phyloP scores from a whole-genome alignment of 2,797 vertebrate species.

The Gobionotothen gibberifrons region DNA sequence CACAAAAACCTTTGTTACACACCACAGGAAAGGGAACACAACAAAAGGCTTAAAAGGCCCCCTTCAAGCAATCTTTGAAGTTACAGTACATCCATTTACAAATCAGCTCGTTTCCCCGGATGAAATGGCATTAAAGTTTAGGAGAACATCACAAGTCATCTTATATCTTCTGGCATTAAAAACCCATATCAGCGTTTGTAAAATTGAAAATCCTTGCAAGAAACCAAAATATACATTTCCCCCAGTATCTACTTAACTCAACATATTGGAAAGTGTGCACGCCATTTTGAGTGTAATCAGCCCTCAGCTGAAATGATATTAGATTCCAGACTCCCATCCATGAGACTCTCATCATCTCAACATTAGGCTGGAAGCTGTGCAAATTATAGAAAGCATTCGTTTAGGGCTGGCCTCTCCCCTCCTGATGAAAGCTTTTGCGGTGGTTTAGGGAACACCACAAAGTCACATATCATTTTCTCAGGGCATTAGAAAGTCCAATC shows the following conservation, averaged over 20 bases:
- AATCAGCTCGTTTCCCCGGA: not conserved
- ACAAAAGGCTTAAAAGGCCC: too few species aligned
- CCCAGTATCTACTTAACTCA: constrained; percentile 55
- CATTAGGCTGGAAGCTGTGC: constrained; percentile 59
- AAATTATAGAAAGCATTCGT: constrained; percentile 58
- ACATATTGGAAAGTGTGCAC: constrained; percentile 63
- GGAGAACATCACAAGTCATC: constrained; percentile 21
- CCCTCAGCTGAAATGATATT: constrained; percentile 62
- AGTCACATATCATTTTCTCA: constrained; percentile 59
- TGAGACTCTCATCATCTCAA: constrained; percentile 63
- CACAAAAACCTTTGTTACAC: too few species aligned
- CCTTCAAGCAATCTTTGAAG: not conserved
- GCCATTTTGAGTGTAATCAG: constrained; percentile 70
- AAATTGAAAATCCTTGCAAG: constrained; percentile 53
- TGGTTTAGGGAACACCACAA: constrained; percentile 47
- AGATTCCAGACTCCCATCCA: constrained; percentile 55
- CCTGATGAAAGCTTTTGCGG: constrained; percentile 52
- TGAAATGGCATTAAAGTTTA: constrained; percentile 16
- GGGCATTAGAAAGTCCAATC: constrained; percentile 56
- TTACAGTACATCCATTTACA: not conserved
- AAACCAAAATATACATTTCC: constrained; percentile 56
- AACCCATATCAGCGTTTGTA: constrained; percentile 29
- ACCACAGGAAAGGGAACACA: too few species aligned
- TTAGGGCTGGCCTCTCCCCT: constrained; percentile 37
- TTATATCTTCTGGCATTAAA: constrained; percentile 19